These are phyloP conservation scores for Triplophysa bombifrons DNA, from an alignment of 2,797 vertebrate species.

Conservation along the genomic window DNA sequence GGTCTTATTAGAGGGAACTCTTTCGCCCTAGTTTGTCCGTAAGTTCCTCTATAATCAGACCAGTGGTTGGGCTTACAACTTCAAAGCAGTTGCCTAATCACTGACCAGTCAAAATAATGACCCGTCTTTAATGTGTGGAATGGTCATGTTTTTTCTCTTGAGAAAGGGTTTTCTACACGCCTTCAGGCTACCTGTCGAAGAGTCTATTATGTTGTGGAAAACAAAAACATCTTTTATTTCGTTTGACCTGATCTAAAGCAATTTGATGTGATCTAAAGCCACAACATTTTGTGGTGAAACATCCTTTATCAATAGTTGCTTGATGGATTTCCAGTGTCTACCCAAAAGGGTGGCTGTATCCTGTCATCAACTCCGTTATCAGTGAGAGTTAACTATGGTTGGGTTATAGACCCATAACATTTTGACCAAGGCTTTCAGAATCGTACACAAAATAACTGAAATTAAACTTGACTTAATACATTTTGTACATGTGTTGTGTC, in stretches of 20 bases:
- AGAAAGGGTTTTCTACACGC: constrained; percentile 36
- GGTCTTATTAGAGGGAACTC: constrained; percentile 60
- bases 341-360: background rate
- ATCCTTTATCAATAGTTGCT: background rate
- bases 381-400: no score
- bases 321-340: background rate
- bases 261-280: background rate
- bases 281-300: background rate
- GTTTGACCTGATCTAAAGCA: background rate
- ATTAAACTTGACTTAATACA: no score
- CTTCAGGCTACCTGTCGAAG: background rate
- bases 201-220: background rate
- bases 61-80: constrained; percentile 55
- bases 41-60: constrained; percentile 65
- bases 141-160: constrained; percentile 42
- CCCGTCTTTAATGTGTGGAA: constrained; percentile 54
- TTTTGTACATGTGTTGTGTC: no score
- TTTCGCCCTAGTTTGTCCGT: constrained; percentile 52
- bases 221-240: background rate
- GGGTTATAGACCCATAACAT: no score
- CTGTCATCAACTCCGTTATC: no score
- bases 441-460: no score
- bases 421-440: no score
- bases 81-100: constrained; percentile 62
- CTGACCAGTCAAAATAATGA: constrained; percentile 55